Evolutionary conservation across 92 coral and sea anemone genomes (phyloP).

Genomic region (Isaurus tuberculatus): DNA sequence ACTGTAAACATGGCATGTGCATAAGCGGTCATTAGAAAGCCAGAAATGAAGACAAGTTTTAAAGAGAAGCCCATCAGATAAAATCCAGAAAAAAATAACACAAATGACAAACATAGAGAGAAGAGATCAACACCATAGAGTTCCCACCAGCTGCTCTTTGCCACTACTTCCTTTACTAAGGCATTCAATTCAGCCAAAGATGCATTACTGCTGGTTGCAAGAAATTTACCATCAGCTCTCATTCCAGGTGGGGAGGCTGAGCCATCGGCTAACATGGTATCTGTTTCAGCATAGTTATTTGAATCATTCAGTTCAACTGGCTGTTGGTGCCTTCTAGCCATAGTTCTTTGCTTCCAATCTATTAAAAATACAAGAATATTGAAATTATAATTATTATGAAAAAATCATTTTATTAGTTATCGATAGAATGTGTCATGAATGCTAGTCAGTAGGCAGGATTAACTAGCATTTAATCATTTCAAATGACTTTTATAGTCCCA

Average conservation of each 20-base stretch:
- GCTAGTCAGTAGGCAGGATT: too few species aligned
- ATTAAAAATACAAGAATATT: not conserved
- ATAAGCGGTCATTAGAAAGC: slow-evolving; percentile 66
- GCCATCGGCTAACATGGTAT: not conserved
- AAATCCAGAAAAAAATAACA: slow-evolving; percentile 68
- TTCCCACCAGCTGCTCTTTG: slow-evolving; percentile 87
- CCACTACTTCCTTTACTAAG: slow-evolving; percentile 69
- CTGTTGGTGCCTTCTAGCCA: slow-evolving; percentile 14
- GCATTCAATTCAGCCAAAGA: slow-evolving; percentile 69
- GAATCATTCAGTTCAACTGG: not conserved
- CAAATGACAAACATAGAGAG: slow-evolving; percentile 49
- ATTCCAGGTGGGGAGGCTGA: not conserved
- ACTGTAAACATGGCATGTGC: slow-evolving; percentile 72
- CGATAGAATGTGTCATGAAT: too few species aligned
- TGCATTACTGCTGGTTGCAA: slow-evolving; percentile 49
- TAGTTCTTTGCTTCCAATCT: slow-evolving; percentile 7
- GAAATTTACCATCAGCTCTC: not conserved
- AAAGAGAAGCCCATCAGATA: slow-evolving; percentile 63
- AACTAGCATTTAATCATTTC: too few species aligned
- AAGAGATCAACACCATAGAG: slow-evolving; percentile 81
- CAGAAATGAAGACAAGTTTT: slow-evolving; percentile 65
- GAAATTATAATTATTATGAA: not conserved
- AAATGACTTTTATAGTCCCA: too few species aligned
- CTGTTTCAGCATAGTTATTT: slow-evolving; percentile 13
- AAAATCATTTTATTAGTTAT: too few species aligned